A percentile compares a stretch with the other conserved stretches of the same genome.
Conservation (phyloP, 2,797 vertebrate species). For the Capromys pilorides region DNA sequence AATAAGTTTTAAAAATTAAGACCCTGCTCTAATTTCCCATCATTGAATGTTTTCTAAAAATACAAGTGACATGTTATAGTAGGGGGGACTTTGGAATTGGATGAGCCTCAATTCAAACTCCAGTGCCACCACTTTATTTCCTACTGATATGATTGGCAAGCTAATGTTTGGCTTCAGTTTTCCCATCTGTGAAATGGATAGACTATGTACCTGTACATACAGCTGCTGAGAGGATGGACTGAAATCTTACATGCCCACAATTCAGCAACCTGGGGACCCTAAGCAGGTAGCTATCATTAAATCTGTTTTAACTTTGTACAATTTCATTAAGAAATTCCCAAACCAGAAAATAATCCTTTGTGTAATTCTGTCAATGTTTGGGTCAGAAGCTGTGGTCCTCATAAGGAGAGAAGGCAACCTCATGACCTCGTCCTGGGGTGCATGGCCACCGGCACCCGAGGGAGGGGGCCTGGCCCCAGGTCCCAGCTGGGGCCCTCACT, state of each 20-base stretch:
- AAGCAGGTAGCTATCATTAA: background rate
- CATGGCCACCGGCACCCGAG: background rate
- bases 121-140: background rate
- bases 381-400: conserved; percentile 3
- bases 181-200: conserved; percentile 37
- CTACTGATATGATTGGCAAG: background rate
- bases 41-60: conserved; percentile 12
- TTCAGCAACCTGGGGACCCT: background rate
- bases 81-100: background rate
- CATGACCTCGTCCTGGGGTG: too few relatives aligned
- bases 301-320: background rate
- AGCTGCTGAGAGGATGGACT: background rate
- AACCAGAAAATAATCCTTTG: conserved; percentile 6
- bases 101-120: background rate
- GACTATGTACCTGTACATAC: background rate
- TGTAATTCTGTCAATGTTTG: background rate
- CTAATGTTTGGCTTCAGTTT: background rate
- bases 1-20: conserved; percentile 6
- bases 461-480: background rate
- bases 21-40: background rate
- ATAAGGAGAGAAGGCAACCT: background rate
- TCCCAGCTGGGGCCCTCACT: background rate
- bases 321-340: conserved; percentile 11
- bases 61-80: background rate
- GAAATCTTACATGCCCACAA: background rate